Evolutionary conservation across 2,113 vertebrate genomes (phyloP), one percentile per base, ranked within the genome.

Genomic region (Esox niger): DNA sequence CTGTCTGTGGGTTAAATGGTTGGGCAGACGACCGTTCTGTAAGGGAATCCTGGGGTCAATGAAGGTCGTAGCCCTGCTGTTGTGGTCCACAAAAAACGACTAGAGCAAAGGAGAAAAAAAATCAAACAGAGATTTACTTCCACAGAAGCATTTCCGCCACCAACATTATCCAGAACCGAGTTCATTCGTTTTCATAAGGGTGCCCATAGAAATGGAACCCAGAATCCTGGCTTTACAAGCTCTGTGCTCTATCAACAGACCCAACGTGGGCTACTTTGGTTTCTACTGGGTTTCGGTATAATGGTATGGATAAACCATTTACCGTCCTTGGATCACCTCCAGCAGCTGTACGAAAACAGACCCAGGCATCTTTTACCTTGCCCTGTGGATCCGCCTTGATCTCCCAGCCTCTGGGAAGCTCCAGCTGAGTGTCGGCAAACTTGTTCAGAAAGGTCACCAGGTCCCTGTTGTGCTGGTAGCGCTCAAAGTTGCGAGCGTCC

Each of bases 51-150:
- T 91, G 71, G 97, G 97, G 78, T 99, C 97, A 17, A 99, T 98
- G 85, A 99, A 99, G 47, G 97, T 99, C 2, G 97, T 99, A 2
- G 96, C 95, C 76, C 97, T 93, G 77, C 95, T 98, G 69, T 99
- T 99, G 92, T 99, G 97, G 88, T 98, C 97, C 81, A 99, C 96
- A 29, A 98, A 99, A 85, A 99, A 99, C 38, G 95, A 98, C 97
- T 99, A 83, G 15, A 43, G 30, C 2, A 15, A 25, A 21, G 15
- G 2, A 26, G 49, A 65, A 25, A 33, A 27, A 23, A 17, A 11
- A 33, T 13, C 35, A 21, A 9, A 27, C n/a, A 31, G 47, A n/a
- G 60, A 33, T 31, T 43, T 43, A 43, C 38, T 15, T 43, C 11
- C 15, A 43, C 38, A 43, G 38, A 15, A 43, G n/a, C n/a, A n/a